These are phyloP conservation scores for Galagoides demidoff DNA, from an alignment of 2,797 vertebrate species.

Conservation along the genomic window DNA sequence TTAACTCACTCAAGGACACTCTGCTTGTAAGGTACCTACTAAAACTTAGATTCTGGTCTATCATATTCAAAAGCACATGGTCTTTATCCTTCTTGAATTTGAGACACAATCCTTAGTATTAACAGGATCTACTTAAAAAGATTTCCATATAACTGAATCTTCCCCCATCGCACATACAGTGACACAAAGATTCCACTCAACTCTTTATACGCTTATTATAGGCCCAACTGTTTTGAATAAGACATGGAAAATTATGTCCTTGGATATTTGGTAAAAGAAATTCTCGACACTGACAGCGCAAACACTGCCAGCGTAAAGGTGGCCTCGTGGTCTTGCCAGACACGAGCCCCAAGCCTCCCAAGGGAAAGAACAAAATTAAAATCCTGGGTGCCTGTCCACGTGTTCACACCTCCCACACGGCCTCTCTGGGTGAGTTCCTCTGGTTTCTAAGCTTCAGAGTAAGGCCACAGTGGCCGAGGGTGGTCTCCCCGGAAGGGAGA, in stretches of 20 bases:
- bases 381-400: not conserved
- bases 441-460: not conserved
- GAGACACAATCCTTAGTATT: not conserved
- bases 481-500: not conserved
- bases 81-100: not conserved
- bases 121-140: not conserved
- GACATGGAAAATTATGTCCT: not conserved
- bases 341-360: not conserved
- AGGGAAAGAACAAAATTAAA: not conserved
- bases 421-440: not conserved
- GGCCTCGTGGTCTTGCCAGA: not conserved
- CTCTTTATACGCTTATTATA: not conserved
- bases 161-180: not conserved
- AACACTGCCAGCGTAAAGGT: not conserved
- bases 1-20: not conserved
- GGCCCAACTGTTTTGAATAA: not conserved
- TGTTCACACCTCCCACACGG: not conserved
- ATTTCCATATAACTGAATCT: not conserved
- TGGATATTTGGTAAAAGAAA: not conserved
- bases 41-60: constrained; percentile 1
- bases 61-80: constrained; percentile 15
- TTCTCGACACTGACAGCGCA: not conserved
- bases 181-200: not conserved
- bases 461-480: not conserved
- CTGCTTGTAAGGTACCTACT: not conserved